Evolutionary conservation across 2,888 invertebrate species (phyloP).

Genomic region (Nasonovia ribisnigri): DNA sequence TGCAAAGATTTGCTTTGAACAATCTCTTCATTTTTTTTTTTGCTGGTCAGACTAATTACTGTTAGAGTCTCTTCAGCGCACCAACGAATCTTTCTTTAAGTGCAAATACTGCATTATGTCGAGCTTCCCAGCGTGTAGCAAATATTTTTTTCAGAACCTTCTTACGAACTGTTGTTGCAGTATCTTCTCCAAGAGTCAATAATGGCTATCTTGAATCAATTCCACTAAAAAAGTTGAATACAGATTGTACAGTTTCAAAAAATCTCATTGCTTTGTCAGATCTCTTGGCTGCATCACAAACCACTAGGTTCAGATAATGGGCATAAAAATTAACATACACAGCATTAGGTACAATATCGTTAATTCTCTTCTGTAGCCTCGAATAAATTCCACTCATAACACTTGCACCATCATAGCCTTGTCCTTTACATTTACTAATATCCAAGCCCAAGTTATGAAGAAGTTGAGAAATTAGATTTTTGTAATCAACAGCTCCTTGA

Average conservation of each 20-base stretch:
- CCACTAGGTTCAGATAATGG: not conserved
- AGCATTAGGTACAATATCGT: not conserved
- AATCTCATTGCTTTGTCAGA: not conserved
- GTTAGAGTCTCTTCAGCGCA: not conserved
- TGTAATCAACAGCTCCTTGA: not conserved
- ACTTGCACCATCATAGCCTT: slow-evolving; percentile 6
- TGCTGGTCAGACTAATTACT: not conserved
- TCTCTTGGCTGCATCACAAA: slow-evolving; percentile 16
- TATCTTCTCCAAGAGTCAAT: not conserved
- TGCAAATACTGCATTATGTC: slow-evolving; percentile 11
- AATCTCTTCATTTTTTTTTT: not conserved
- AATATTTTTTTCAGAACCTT: not conserved
- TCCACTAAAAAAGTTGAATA: not conserved
- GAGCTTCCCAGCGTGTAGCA: not conserved
- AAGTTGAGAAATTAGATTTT: not conserved
- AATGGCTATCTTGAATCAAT: not conserved
- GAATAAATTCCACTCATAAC: slow-evolving; percentile 10
- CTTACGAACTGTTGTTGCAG: not conserved
- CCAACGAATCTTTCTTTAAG: not conserved
- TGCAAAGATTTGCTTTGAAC: not conserved
- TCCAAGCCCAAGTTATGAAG: slow-evolving; percentile 15
- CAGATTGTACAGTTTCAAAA: not conserved
- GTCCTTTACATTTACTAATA: slow-evolving; percentile 23
- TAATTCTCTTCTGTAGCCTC: not conserved
- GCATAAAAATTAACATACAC: slow-evolving; percentile 4